Conservation (phyloP, 2,888 invertebrate species). For the Drosophila tanythrix region DNA sequence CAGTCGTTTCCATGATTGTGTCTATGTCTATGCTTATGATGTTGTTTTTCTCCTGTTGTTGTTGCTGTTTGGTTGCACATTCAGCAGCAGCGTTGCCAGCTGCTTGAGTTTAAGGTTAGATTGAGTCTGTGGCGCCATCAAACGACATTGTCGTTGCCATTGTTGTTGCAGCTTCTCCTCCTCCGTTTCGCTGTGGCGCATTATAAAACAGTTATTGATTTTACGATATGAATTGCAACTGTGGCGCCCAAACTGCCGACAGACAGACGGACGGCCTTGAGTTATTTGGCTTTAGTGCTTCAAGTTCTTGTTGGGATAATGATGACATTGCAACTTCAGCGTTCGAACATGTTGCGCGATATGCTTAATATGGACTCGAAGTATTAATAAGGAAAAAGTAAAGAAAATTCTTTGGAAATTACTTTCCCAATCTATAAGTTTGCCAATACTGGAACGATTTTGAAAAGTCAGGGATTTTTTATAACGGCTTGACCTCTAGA, state of each 20-base stretch:
- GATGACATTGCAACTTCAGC: constrained; percentile 6
- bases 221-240: constrained; percentile 40
- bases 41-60: constrained; percentile 8
- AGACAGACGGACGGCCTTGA: constrained; percentile 42
- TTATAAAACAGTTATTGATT: constrained; percentile 64
- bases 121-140: constrained; percentile 27
- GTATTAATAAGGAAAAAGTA: neutral
- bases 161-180: constrained; percentile 6
- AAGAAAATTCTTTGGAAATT: neutral
- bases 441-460: neutral
- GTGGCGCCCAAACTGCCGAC: constrained; percentile 23
- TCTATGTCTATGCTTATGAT: constrained; percentile 47
- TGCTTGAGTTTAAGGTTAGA: constrained; percentile 43
- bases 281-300: constrained; percentile 17
- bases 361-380: neutral
- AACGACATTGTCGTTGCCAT: constrained; percentile 30
- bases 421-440: neutral
- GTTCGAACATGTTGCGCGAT: constrained; percentile 1
- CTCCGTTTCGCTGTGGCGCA: constrained; percentile 25
- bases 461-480: neutral
- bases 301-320: constrained; percentile 3
- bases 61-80: constrained; percentile 23
- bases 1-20: constrained; percentile 64
- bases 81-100: constrained; percentile 15
- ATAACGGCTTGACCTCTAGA: neutral